phyloP scores from a whole-genome alignment of 2,113 vertebrate species.

The Siphamia tubifer region DNA sequence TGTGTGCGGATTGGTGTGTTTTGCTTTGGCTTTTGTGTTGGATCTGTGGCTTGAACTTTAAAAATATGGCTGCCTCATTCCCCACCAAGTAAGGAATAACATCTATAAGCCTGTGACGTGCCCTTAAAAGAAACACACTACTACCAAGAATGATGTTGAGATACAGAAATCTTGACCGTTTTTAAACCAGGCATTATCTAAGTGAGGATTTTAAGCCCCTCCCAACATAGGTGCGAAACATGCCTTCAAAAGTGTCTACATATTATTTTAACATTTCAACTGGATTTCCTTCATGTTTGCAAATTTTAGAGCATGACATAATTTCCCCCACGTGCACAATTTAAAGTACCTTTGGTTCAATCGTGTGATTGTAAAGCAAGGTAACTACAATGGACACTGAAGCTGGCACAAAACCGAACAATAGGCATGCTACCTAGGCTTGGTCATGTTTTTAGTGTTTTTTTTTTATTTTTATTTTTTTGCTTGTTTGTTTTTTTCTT shows the following conservation, averaged over 20 bases:
- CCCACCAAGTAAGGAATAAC: conserved; percentile 33
- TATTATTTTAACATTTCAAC: conserved; percentile 14
- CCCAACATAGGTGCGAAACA: conserved; percentile 23
- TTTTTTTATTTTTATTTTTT: conserved; percentile 19
- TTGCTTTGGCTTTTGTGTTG: conserved; percentile 18
- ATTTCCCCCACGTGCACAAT: conserved; percentile 36
- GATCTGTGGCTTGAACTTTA: conserved; percentile 41
- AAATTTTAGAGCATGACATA: conserved; percentile 31
- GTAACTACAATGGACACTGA: conserved; percentile 70
- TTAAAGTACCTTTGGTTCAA: conserved; percentile 66
- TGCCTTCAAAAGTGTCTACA: conserved; percentile 33
- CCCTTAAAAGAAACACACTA: conserved; percentile 37
- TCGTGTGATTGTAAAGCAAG: conserved; percentile 55
- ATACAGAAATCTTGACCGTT: conserved; percentile 36
- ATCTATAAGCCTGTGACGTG: conserved; percentile 31
- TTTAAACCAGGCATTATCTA: conserved; percentile 27
- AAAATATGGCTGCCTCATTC: conserved; percentile 52
- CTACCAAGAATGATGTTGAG: conserved; percentile 15
- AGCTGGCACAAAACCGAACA: conserved; percentile 80
- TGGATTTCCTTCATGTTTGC: conserved; percentile 49
- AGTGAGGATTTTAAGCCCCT: conserved; percentile 18
- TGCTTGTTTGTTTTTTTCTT: conserved; percentile 24
- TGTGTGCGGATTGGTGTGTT: neutral
- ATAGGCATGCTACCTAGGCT: conserved; percentile 80
- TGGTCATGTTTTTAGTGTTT: conserved; percentile 57